Evolutionary conservation across 2,888 invertebrate genomes (phyloP).

Genomic region (Alloplasta piceator): DNA sequence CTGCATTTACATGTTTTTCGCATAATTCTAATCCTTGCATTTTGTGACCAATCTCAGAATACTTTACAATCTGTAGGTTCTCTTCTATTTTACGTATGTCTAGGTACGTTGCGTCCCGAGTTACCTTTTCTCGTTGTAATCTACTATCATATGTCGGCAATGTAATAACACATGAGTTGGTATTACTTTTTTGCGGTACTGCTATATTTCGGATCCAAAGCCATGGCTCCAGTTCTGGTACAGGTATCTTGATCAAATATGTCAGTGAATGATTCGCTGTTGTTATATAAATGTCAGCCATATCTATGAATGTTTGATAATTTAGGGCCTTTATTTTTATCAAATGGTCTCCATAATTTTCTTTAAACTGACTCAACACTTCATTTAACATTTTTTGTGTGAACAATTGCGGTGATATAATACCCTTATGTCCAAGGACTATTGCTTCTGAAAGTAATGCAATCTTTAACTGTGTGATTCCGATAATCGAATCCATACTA

Average conservation of each 20-base stretch:
- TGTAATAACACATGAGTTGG: slow-evolving; percentile 3
- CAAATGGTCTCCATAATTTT: slow-evolving; percentile 9
- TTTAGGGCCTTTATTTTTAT: slow-evolving; percentile 8
- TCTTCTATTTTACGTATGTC: neutral
- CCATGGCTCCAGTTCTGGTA: too few relatives aligned
- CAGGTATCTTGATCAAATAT: too few relatives aligned
- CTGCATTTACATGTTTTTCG: neutral
- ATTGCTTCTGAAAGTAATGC: neutral
- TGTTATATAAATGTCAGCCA: slow-evolving; percentile 10
- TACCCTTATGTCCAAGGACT: slow-evolving; percentile 20
- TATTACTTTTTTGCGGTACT: slow-evolving; percentile 21
- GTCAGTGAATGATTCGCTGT: too few relatives aligned
- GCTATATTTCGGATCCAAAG: slow-evolving; percentile 20
- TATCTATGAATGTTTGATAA: slow-evolving; percentile 18
- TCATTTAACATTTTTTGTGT: slow-evolving; percentile 17
- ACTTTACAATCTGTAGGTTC: neutral
- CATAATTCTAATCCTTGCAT: neutral
- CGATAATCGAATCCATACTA: neutral
- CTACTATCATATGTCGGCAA: slow-evolving; percentile 22
- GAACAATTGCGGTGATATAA: slow-evolving; percentile 14
- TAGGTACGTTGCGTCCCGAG: slow-evolving; percentile 12
- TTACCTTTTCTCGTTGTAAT: slow-evolving; percentile 19
- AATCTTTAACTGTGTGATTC: neutral
- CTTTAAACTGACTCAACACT: slow-evolving; percentile 16
- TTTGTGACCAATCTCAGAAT: neutral